A percentile compares a stretch with the other conserved stretches of the same genome.
These are phyloP conservation scores for Stegodyphus dumicola DNA, from an alignment of 1,140 invertebrate genomes.

Conservation along the genomic window DNA sequence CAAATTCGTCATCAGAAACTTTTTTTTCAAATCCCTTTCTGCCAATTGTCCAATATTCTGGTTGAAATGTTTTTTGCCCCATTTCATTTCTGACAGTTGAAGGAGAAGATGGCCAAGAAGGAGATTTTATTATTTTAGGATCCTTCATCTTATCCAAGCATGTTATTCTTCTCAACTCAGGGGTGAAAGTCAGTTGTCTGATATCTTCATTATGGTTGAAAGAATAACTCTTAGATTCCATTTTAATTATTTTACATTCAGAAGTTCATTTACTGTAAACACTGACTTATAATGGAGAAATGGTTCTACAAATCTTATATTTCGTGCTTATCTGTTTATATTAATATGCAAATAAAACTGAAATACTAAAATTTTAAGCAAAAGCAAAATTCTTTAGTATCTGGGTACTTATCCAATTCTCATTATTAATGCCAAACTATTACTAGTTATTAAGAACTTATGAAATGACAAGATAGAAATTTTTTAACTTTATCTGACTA, in stretches of 20 bases:
- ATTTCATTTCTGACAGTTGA: constrained; percentile 5
- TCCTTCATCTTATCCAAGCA: constrained; percentile 11
- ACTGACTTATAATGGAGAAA: too few species aligned
- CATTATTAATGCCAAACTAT: too few species aligned
- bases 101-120: constrained; percentile 47
- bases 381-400: too few species aligned
- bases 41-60: constrained; percentile 9
- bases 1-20: background rate
- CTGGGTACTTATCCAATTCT: too few species aligned
- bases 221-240: constrained; percentile 15
- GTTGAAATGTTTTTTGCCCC: background rate
- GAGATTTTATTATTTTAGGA: constrained; percentile 30
- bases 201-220: constrained; percentile 16
- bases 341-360: too few species aligned
- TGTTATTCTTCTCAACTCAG: constrained; percentile 39
- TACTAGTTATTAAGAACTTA: too few species aligned
- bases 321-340: too few species aligned
- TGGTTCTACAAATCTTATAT: too few species aligned
- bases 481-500: too few species aligned
- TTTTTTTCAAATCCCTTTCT: background rate
- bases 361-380: too few species aligned
- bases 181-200: constrained; percentile 19
- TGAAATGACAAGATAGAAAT: too few species aligned
- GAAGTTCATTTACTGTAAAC: background rate
- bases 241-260: background rate